These are phyloP conservation scores for Fopius arisanus DNA, from an alignment of 1,140 invertebrate genomes.

Conservation along the genomic window DNA sequence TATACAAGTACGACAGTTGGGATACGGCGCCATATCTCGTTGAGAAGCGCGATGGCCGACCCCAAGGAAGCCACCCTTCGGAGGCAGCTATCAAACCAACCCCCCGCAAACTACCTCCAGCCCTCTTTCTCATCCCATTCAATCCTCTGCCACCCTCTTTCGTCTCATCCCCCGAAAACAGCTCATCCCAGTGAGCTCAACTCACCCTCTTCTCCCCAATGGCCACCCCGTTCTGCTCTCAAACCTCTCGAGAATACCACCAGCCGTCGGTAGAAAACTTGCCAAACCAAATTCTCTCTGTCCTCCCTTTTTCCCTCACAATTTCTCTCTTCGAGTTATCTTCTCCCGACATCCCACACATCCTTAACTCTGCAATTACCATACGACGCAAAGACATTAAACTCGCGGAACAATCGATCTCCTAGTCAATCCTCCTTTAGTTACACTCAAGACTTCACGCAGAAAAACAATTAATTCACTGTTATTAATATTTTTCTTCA, in stretches of 20 bases:
- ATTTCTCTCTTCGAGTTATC: slow-evolving; percentile 13
- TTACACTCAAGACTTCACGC: not conserved
- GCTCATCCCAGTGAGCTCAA: slow-evolving; percentile 5
- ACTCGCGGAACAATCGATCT: slow-evolving; percentile 35
- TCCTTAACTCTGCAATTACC: slow-evolving; percentile 42
- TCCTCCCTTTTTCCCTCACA: slow-evolving; percentile 7
- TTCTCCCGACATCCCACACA: not conserved
- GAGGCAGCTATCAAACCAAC: slow-evolving; percentile 51
- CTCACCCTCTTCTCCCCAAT: not conserved
- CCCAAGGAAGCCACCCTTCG: slow-evolving; percentile 57
- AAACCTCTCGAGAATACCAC: slow-evolving; percentile 56
- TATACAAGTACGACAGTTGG: slow-evolving; percentile 11
- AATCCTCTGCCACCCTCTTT: not conserved
- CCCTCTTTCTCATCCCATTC: slow-evolving; percentile 39
- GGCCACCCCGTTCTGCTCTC: not conserved
- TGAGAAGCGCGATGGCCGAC: slow-evolving; percentile 60
- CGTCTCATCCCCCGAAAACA: slow-evolving; percentile 25
- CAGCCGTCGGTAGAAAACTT: slow-evolving; percentile 37
- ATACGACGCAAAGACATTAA: slow-evolving; percentile 35
- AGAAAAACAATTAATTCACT: not conserved
- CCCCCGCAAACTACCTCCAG: slow-evolving; percentile 46
- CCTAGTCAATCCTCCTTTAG: not conserved
- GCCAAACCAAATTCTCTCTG: slow-evolving; percentile 16
- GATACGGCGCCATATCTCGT: slow-evolving; percentile 58
- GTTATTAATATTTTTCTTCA: too few relatives aligned